A percentile compares a stretch with the other conserved stretches of the same genome.
Conservation (phyloP, 2,888 invertebrate species). For the Acrobasis suavella region DNA sequence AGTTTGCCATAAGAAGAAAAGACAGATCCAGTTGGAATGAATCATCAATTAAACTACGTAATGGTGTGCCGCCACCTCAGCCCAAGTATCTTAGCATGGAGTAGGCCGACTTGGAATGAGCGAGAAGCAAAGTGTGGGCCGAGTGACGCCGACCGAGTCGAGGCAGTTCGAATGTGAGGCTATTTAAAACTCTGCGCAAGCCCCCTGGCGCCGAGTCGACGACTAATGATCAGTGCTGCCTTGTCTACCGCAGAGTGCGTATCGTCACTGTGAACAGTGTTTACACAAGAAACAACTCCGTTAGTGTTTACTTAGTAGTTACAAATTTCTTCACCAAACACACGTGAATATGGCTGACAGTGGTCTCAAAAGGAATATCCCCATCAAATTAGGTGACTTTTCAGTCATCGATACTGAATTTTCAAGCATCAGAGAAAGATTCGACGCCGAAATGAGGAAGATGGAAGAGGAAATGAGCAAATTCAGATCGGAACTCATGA, state of each 20-base stretch:
- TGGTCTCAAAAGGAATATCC: slow-evolving; percentile 93
- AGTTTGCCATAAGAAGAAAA: slow-evolving; percentile 67
- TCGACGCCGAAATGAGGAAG: slow-evolving; percentile 98
- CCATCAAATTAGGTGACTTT: slow-evolving; percentile 96
- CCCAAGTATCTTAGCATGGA: slow-evolving; percentile 35
- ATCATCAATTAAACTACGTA: slow-evolving; percentile 69
- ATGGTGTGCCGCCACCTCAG: slow-evolving; percentile 41
- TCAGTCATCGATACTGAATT: slow-evolving; percentile 98
- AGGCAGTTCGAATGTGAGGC: slow-evolving; percentile 72
- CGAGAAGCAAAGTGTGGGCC: slow-evolving; percentile 80
- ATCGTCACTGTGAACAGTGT: slow-evolving; percentile 71
- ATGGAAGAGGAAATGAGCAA: slow-evolving; percentile 99
- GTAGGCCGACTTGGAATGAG: slow-evolving; percentile 70
- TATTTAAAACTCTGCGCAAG: slow-evolving; percentile 83
- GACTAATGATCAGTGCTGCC: slow-evolving; percentile 80
- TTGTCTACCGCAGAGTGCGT: slow-evolving; percentile 72
- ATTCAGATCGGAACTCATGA: slow-evolving; percentile 96
- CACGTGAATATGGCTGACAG: slow-evolving; percentile 89
- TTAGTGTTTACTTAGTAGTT: slow-evolving; percentile 81
- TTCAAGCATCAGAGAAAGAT: slow-evolving; percentile 96
- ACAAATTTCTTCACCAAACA: slow-evolving; percentile 55
- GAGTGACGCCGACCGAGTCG: slow-evolving; percentile 71
- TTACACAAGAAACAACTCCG: slow-evolving; percentile 66
- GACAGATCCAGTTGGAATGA: slow-evolving; percentile 67
- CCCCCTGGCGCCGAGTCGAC: slow-evolving; percentile 79